phyloP scores from a whole-genome alignment of 2,113 vertebrate genomes.

The Scomber scombrus region DNA sequence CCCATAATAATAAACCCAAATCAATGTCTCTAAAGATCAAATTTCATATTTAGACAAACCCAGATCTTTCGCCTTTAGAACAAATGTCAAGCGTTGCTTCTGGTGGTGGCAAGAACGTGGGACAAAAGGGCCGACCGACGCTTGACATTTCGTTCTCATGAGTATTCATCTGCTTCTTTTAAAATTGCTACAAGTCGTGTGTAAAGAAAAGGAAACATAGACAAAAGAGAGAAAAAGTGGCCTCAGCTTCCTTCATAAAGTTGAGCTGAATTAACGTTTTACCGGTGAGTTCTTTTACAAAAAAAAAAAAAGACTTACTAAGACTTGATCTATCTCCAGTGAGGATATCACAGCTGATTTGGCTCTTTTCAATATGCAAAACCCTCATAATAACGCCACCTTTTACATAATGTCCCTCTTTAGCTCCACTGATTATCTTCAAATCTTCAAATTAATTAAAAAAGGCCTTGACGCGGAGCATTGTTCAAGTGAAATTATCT shows the following conservation, averaged over 20 bases:
- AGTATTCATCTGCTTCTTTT: conserved; percentile 58
- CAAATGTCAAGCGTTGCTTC: conserved; percentile 73
- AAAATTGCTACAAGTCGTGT: conserved; percentile 45
- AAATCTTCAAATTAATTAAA: conserved; percentile 50
- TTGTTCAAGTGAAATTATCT: conserved; percentile 43
- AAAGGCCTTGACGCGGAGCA: neutral
- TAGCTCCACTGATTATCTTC: conserved; percentile 67
- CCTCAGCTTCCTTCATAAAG: neutral
- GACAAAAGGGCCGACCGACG: conserved; percentile 23
- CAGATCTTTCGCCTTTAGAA: conserved; percentile 50
- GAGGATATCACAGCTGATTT: conserved; percentile 38
- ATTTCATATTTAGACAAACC: conserved; percentile 62
- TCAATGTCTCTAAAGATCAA: conserved; percentile 59
- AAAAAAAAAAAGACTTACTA: conserved; percentile 5
- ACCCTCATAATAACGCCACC: conserved; percentile 29
- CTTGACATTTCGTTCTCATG: conserved; percentile 74
- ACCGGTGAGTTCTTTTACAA: neutral
- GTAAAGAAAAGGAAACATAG: conserved; percentile 24
- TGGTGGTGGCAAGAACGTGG: conserved; percentile 43
- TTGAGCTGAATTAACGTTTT: conserved; percentile 3
- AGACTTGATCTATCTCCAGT: conserved; percentile 54
- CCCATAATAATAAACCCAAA: conserved; percentile 42
- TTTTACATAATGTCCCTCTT: conserved; percentile 34
- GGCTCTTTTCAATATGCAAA: conserved; percentile 53
- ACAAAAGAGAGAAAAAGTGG: conserved; percentile 1